phyloP scores from a whole-genome alignment of 2,113 vertebrate species.

The Carassius gibelio region DNA sequence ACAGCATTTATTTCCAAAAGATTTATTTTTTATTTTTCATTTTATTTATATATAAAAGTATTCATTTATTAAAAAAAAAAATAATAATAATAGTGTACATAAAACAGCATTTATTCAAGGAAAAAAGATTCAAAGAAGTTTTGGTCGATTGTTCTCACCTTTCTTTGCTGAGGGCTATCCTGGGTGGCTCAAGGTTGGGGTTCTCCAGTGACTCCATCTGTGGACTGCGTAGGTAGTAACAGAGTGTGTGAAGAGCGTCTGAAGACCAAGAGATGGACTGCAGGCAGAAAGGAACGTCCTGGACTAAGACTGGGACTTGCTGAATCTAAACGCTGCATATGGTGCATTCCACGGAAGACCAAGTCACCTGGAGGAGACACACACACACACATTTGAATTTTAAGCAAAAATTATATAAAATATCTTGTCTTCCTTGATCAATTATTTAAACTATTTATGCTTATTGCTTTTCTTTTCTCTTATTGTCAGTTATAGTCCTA shows the following conservation, averaged over 20 bases:
- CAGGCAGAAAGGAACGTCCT: conserved; percentile 13
- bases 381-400: conserved; percentile 3
- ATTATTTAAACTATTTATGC: neutral
- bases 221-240: conserved; percentile 91
- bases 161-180: conserved; percentile 84
- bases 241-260: conserved; percentile 87
- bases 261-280: conserved; percentile 84
- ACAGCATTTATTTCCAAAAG: no score
- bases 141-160: conserved; percentile 71
- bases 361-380: conserved; percentile 82
- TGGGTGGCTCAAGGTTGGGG: conserved; percentile 87
- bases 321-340: conserved; percentile 85
- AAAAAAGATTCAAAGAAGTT: neutral
- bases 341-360: conserved; percentile 90
- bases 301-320: conserved; percentile 33
- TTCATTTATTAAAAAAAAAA: no score
- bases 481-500: neutral
- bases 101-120: no score
- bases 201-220: conserved; percentile 94
- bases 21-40: no score
- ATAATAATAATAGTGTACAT: no score
- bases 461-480: neutral
- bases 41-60: no score
- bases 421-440: no score
- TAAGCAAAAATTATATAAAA: neutral